These are phyloP conservation scores for Aplochiton taeniatus DNA, from an alignment of 2,797 vertebrate genomes.

Conservation along the genomic window DNA sequence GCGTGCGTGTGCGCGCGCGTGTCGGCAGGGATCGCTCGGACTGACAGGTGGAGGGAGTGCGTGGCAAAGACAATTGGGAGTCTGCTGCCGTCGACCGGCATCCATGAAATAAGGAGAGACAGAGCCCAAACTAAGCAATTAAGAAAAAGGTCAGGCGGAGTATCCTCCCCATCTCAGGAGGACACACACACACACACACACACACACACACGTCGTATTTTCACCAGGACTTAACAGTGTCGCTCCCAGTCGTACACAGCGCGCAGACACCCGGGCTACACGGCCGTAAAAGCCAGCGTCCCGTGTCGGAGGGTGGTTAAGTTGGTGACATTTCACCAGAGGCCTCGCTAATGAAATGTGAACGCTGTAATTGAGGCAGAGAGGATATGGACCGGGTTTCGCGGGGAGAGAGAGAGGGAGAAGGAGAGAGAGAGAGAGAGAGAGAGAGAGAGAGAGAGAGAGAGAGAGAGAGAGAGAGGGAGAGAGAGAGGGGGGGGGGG, in stretches of 20 bases:
- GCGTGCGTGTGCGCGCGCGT: neutral
- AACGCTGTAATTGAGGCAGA: neutral
- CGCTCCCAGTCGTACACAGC: too few species aligned
- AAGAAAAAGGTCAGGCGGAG: slow-evolving; percentile 73
- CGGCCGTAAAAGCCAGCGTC: too few species aligned
- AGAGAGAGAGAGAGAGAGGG: neutral
- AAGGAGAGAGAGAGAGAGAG: neutral
- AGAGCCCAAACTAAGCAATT: slow-evolving; percentile 69
- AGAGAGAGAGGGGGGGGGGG: neutral
- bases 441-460: neutral
- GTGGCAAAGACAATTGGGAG: slow-evolving; percentile 63
- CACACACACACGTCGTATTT: too few species aligned
- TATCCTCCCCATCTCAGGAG: slow-evolving; percentile 55
- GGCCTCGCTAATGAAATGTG: neutral
- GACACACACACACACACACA: neutral
- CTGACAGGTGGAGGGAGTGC: slow-evolving; percentile 53
- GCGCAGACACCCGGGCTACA: too few species aligned
- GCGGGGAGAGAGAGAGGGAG: neutral
- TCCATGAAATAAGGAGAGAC: slow-evolving; percentile 62
- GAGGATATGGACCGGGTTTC: neutral
- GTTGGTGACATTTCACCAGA: too few species aligned
- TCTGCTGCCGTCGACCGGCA: slow-evolving; percentile 57
- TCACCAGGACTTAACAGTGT: too few species aligned
- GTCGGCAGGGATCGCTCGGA: slow-evolving; percentile 25
- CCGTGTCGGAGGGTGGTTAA: too few species aligned